A percentile compares a stretch with the other conserved stretches of the same genome.
Conservation (phyloP, 2,113 vertebrate genomes). For the Platycercus adscitus region DNA sequence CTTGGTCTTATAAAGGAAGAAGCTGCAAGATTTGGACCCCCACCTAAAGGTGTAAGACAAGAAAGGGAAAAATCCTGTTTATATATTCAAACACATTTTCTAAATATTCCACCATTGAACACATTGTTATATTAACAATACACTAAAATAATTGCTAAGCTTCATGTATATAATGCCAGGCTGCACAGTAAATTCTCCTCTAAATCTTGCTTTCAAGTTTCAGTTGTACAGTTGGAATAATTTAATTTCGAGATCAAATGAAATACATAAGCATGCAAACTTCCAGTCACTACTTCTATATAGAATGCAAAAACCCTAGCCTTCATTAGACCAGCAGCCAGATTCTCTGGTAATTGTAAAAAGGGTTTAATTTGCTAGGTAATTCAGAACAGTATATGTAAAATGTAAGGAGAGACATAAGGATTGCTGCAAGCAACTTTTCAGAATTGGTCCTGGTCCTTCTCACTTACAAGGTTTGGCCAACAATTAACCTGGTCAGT, state of each 20-base stretch:
- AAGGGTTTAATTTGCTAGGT: background rate
- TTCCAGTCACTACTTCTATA: background rate
- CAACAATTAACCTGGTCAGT: conserved; percentile 5
- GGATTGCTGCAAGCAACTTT: conserved; percentile 5
- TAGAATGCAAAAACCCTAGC: background rate
- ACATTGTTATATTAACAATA: background rate
- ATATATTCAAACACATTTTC: conserved; percentile 2
- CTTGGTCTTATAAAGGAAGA: conserved; percentile 55
- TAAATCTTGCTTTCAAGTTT: background rate
- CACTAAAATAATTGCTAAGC: background rate
- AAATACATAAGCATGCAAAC: background rate
- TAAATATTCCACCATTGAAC: background rate
- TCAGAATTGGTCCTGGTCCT: background rate
- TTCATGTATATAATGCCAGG: background rate
- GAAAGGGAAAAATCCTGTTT: conserved; percentile 53
- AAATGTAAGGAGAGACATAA: background rate
- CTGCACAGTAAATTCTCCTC: background rate
- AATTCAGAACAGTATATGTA: background rate
- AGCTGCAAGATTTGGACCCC: conserved; percentile 46
- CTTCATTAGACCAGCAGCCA: background rate
- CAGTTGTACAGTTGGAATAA: background rate
- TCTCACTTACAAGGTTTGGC: background rate
- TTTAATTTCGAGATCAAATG: background rate
- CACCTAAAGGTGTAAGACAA: conserved; percentile 59
- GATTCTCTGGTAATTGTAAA: background rate